phyloP scores from a whole-genome alignment of 2,888 invertebrate genomes.

The Drosophila mettleri region DNA sequence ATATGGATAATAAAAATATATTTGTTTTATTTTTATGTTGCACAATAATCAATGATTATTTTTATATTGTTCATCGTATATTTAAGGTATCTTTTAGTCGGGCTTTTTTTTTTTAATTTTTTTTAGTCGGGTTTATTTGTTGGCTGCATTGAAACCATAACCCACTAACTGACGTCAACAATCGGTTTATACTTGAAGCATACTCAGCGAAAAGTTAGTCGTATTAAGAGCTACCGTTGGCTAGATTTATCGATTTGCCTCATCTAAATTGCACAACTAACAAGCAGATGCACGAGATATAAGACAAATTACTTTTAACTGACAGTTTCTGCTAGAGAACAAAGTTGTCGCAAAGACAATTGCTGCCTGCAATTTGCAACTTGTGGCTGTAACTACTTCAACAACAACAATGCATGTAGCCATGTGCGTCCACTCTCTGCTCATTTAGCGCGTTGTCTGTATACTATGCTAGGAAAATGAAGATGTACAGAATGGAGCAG shows the following conservation, averaged over 20 bases:
- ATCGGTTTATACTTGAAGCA: conserved; percentile 18
- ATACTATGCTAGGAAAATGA: conserved; percentile 75
- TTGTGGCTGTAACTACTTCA: conserved; percentile 35
- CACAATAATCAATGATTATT: not conserved
- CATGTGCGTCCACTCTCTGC: conserved; percentile 10
- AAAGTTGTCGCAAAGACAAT: conserved; percentile 39
- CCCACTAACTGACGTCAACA: conserved; percentile 36
- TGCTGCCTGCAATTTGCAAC: conserved; percentile 35
- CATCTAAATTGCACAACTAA: conserved; percentile 34
- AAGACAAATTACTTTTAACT: conserved; percentile 14
- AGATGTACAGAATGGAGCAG: conserved; percentile 82
- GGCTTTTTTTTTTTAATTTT: not conserved
- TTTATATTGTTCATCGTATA: not conserved
- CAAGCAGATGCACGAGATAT: conserved; percentile 29
- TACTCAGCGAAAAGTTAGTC: conserved; percentile 19
- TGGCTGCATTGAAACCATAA: conserved; percentile 26
- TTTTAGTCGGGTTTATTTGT: conserved; percentile 1
- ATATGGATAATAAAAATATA: not conserved
- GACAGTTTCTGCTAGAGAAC: not conserved
- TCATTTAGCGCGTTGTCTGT: not conserved
- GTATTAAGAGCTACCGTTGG: conserved; percentile 9
- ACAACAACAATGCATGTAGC: conserved; percentile 15
- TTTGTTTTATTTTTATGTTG: not conserved
- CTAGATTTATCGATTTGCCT: conserved; percentile 25
- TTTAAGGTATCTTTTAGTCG: conserved; percentile 20